Conservation (phyloP, 2,113 vertebrate species). For the Urocitellus parryii region DNA sequence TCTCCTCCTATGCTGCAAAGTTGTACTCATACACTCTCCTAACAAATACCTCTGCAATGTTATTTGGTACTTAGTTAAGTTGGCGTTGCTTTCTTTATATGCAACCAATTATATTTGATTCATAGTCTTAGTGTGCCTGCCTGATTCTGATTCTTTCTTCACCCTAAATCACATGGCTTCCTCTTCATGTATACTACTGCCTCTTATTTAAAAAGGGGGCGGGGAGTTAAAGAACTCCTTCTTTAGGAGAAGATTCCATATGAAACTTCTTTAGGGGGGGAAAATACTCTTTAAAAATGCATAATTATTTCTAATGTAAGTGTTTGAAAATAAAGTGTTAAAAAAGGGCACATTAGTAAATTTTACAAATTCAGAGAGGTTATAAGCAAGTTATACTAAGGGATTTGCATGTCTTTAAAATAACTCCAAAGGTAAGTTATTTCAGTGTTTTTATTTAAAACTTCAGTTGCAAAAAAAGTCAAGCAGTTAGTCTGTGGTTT, state of each 20-base stretch:
- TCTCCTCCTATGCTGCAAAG: background rate
- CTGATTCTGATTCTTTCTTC: background rate
- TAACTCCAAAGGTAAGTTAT: conserved; percentile 17
- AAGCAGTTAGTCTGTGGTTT: conserved; percentile 3
- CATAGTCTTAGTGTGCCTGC: background rate
- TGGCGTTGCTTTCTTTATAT: background rate
- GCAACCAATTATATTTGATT: background rate
- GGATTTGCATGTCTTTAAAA: background rate
- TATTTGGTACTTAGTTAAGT: background rate
- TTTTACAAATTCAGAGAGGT: background rate
- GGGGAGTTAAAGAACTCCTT: background rate
- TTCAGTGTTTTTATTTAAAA: conserved; percentile 47
- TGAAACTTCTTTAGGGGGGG: background rate
- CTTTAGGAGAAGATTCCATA: background rate
- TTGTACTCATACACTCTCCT: background rate
- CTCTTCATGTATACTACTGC: background rate
- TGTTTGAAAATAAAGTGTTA: background rate
- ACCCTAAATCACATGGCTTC: background rate
- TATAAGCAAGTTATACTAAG: background rate
- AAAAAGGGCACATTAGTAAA: background rate
- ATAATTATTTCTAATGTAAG: background rate
- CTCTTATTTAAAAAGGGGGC: background rate
- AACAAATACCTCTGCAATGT: background rate
- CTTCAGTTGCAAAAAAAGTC: conserved; percentile 49
- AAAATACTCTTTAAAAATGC: background rate